These are phyloP conservation scores for Mastomys coucha DNA, from an alignment of 2,113 vertebrate genomes.

Conservation along the genomic window DNA sequence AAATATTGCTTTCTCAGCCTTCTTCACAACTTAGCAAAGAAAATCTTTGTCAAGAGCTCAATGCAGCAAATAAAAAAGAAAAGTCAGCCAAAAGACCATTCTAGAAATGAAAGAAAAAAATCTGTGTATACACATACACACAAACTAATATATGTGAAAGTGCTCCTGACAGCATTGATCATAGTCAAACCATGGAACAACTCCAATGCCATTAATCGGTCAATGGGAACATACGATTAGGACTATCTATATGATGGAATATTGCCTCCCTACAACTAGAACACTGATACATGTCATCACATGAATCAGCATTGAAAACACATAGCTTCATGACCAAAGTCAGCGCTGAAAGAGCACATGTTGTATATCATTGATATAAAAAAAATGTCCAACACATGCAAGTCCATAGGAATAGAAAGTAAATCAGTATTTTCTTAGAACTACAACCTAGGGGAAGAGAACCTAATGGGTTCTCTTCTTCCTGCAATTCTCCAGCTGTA, in stretches of 20 bases:
- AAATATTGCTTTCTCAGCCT: not conserved
- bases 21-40: not conserved
- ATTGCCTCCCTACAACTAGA: not conserved
- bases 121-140: not conserved
- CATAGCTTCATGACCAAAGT: not conserved
- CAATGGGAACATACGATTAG: not conserved
- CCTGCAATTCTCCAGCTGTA: not conserved
- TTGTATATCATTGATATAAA: not conserved
- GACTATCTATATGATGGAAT: not conserved
- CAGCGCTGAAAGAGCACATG: not conserved
- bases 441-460: not conserved
- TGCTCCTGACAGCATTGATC: not conserved
- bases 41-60: not conserved
- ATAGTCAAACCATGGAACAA: not conserved
- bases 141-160: not conserved
- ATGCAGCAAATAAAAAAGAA: too few relatives aligned
- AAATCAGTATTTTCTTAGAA: not conserved
- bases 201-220: not conserved
- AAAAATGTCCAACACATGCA: not conserved
- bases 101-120: not conserved
- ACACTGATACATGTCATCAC: not conserved
- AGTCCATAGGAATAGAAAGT: not conserved
- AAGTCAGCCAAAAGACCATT: not conserved
- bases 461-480: not conserved
- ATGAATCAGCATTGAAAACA: not conserved